Base-by-base conservation (phyloP, 2,113 vertebrate genomes). In the Xenus cinereus region DNA sequence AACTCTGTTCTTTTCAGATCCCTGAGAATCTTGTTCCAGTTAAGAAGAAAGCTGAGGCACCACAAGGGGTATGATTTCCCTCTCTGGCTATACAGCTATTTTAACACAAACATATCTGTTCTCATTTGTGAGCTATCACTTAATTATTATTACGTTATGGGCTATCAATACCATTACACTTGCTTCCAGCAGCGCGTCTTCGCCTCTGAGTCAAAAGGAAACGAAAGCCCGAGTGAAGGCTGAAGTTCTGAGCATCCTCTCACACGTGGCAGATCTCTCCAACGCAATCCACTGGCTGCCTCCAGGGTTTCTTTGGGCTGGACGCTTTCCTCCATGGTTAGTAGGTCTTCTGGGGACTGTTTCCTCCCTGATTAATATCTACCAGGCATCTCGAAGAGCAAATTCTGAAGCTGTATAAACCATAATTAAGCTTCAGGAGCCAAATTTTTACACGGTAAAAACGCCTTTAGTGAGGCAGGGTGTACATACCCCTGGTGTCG, bases 281-380 rank as follows among this genome's bases (percentile, higher is more conserved):
- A 99, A 99, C 0, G 99, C 99, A 0, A 80, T 99, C 92, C 99
- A 99, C 75, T 99, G 99, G 99, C 98, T 99, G 98, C 99, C 99
- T 0, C 97, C 98, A 0, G 99, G 99, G 1, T 97, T 99, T 63
- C 98, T 99, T 9, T 99, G 99, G 99, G 99, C 99, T 0, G 99
- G 99, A 41, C 67, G 26, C 14, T 99, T 99, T 93, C 99, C 99
- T 14, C 96, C 93, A 1, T 99, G 99, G 99, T 89, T 99, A 50
- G 99, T 99, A 43, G 99, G 99, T 37, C 98, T 99, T 53, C 95
- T 99, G 98, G 99, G 99, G 7, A 99, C 99, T 2, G 6, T 98
- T 17, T 99, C 99, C 5, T 99, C 99, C 22, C 78, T 99, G 74
- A 98, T 99, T 71, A 98, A 98, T 30, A 93, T 99, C 94, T 98